Evolutionary conservation across 2,797 vertebrate species (phyloP).

Genomic region (Anas bernieri): DNA sequence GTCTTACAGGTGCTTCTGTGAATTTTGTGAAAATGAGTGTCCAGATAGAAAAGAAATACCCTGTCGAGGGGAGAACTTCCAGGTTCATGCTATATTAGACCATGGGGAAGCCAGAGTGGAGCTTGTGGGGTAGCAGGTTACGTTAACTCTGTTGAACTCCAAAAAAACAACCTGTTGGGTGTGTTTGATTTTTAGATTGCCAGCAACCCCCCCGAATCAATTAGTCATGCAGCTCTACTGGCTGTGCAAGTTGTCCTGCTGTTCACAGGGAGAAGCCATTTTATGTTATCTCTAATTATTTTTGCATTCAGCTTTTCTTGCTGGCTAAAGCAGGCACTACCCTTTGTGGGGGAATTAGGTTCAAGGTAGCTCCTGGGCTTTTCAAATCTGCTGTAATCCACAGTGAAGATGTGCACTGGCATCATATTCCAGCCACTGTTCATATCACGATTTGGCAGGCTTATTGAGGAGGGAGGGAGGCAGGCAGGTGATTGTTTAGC

Average conservation of each 20-base stretch:
- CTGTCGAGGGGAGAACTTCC: neutral
- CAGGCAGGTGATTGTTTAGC: neutral
- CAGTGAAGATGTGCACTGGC: neutral
- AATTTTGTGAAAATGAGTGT: neutral
- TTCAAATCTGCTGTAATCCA: neutral
- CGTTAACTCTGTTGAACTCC: neutral
- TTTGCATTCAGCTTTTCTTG: conserved; percentile 8
- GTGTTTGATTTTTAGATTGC: conserved; percentile 29
- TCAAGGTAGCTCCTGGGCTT: neutral
- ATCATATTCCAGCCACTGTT: neutral
- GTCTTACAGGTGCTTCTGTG: fast-evolving
- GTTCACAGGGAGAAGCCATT: neutral
- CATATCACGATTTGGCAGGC: fast-evolving
- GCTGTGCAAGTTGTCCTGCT: conserved; percentile 17
- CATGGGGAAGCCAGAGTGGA: neutral
- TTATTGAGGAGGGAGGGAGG: neutral
- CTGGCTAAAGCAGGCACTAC: neutral
- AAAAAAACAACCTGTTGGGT: neutral
- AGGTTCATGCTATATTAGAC: neutral
- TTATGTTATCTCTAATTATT: conserved; percentile 31
- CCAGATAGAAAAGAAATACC: neutral
- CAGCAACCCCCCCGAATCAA: conserved; percentile 25
- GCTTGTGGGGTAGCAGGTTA: neutral
- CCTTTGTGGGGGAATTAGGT: neutral
- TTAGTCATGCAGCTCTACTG: neutral